Evolutionary conservation across 2,888 invertebrate genomes (phyloP).

Genomic region (Sclerodermus sp.): DNA sequence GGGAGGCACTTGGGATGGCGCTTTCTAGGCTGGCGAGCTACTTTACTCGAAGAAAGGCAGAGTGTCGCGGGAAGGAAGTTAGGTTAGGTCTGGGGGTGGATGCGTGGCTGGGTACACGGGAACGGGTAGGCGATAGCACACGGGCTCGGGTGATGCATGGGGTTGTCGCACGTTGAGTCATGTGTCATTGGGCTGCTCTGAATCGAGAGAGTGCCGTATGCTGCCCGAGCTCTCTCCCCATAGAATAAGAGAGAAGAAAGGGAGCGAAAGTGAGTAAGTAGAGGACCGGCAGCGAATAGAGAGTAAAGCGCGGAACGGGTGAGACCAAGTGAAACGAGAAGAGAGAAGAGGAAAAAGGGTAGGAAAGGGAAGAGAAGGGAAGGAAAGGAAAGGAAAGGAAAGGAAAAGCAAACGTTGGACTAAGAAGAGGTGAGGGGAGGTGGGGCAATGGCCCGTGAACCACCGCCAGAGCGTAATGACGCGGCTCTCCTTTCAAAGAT

Average conservation of each 20-base stretch:
- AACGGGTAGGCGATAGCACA: too few relatives aligned
- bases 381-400: slow-evolving; percentile 28
- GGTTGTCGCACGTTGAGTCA: slow-evolving; percentile 50
- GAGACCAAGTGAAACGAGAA: slow-evolving; percentile 34
- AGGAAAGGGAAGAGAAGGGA: slow-evolving; percentile 33
- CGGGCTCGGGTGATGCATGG: slow-evolving; percentile 36
- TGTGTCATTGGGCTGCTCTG: slow-evolving; percentile 52
- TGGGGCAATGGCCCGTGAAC: slow-evolving; percentile 57
- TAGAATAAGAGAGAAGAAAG: slow-evolving; percentile 26
- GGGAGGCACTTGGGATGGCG: too few relatives aligned
- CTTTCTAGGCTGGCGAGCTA: slow-evolving; percentile 33
- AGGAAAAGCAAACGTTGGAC: slow-evolving; percentile 29
- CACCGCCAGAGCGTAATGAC: slow-evolving; percentile 55
- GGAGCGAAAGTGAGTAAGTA: slow-evolving; percentile 35
- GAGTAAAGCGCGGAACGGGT: slow-evolving; percentile 15
- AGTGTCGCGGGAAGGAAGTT: background rate
- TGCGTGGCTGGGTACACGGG: slow-evolving; percentile 14
- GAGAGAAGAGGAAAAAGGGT: slow-evolving; percentile 28
- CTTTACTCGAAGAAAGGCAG: slow-evolving; percentile 35
- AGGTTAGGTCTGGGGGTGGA: background rate
- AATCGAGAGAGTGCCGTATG: slow-evolving; percentile 43
- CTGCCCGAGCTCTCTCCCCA: slow-evolving; percentile 17
- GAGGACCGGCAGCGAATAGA: slow-evolving; percentile 31
- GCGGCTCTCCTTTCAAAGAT: slow-evolving; percentile 58
- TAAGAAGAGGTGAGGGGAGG: slow-evolving; percentile 32